A percentile compares a stretch with the other conserved stretches of the same genome.
Evolutionary conservation across 2,888 invertebrate genomes (phyloP).

Genomic region (Cataglyphis albicans): DNA sequence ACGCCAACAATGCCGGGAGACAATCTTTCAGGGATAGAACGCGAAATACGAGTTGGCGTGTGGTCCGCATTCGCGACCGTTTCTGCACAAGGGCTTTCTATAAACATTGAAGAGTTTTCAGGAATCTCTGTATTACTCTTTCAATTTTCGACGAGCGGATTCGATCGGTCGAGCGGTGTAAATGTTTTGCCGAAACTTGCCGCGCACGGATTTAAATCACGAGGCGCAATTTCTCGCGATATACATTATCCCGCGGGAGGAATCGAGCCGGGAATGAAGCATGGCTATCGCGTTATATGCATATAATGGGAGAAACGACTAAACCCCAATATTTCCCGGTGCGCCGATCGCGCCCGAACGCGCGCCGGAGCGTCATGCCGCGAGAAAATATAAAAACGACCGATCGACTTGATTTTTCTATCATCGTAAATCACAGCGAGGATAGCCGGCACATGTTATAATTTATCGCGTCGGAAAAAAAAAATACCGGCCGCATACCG

Average conservation of each 20-base stretch:
- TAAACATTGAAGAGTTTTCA: constrained; percentile 9
- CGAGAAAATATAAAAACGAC: constrained; percentile 52
- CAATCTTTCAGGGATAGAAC: constrained; percentile 21
- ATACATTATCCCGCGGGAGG: constrained; percentile 43
- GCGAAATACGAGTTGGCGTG: not conserved
- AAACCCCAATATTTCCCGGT: constrained; percentile 47
- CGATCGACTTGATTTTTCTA: constrained; percentile 51
- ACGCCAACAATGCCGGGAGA: constrained; percentile 25
- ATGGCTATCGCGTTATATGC: constrained; percentile 6
- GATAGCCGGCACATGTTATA: constrained; percentile 50
- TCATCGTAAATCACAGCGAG: constrained; percentile 51
- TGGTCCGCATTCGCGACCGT: not conserved
- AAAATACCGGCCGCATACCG: constrained; percentile 36
- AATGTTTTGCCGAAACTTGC: constrained; percentile 36
- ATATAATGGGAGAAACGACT: constrained; percentile 7
- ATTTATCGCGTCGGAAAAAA: constrained; percentile 44
- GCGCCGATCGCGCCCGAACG: constrained; percentile 29
- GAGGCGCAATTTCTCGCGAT: constrained; percentile 50
- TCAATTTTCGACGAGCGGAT: constrained; percentile 14
- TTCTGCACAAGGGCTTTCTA: not conserved
- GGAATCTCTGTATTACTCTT: not conserved
- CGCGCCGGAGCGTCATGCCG: constrained; percentile 35
- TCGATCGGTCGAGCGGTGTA: not conserved
- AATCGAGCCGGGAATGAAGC: constrained; percentile 38
- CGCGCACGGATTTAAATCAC: constrained; percentile 41